These are phyloP conservation scores for Rhinatrema bivittatum DNA, from an alignment of 2,797 vertebrate species.

Conservation along the genomic window DNA sequence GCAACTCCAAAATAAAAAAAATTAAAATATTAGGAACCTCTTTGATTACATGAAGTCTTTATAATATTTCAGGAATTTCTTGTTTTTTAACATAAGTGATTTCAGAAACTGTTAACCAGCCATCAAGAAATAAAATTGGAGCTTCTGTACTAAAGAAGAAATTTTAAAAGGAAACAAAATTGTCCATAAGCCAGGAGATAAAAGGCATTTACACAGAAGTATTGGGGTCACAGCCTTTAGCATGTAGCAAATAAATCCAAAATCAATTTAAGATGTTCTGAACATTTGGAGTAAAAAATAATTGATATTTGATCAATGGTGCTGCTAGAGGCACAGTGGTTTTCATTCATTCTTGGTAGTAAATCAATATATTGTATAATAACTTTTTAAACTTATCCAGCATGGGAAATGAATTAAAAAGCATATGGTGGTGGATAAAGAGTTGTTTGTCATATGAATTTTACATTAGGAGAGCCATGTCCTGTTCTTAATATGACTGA, in stretches of 20 bases:
- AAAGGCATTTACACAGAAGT: constrained; percentile 28
- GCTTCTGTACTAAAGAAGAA: constrained; percentile 2
- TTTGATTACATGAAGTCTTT: background rate
- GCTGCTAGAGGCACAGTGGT: background rate
- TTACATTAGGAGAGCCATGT: constrained; percentile 31
- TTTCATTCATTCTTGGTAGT: constrained; percentile 14
- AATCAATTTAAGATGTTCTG: constrained; percentile 14
- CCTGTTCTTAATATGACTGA: constrained; percentile 15
- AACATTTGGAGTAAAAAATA: constrained; percentile 15
- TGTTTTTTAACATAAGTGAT: too few relatives aligned
- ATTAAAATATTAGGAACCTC: background rate
- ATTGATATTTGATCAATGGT: constrained; percentile 26
- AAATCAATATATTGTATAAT: constrained; percentile 26
- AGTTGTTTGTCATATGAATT: constrained; percentile 23
- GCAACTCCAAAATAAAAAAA: too few relatives aligned
- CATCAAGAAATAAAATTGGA: background rate
- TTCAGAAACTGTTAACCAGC: background rate
- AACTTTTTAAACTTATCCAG: constrained; percentile 23
- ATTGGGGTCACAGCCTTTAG: constrained; percentile 23
- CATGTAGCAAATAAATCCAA: constrained; percentile 20
- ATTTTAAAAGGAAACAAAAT: constrained; percentile 21
- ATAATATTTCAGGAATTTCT: background rate
- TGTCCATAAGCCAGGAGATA: constrained; percentile 29
- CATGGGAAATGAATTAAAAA: constrained; percentile 38
- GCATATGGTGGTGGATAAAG: constrained; percentile 31